Base-by-base conservation (phyloP, 2,797 vertebrate genomes). In the Poeciliopsis infans region DNA sequence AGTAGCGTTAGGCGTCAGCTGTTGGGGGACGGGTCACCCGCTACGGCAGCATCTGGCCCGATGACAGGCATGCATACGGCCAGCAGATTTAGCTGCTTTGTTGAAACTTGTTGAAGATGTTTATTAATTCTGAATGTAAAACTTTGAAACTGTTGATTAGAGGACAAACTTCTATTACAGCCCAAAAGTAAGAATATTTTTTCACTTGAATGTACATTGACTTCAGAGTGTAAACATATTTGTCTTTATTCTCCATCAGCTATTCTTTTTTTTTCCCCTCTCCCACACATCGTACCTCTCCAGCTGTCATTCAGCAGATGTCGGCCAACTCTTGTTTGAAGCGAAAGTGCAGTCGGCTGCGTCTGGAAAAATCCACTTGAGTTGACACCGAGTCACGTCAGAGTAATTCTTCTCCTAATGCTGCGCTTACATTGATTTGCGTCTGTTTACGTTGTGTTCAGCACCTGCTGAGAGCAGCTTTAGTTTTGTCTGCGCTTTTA, bases 41-140 rank as follows among this genome's bases (percentile, higher is more conserved):
- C 91, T 72, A 79, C 0, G 82, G 76, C 12, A 72, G 87, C 92
- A 89, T 90, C 89, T 94, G 93, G 82, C 61, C 66, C 2, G 46
- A 76, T 55, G 72, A 83, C 51, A 25, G 15, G 53, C 72, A 36
- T 45, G 71, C 69, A 13, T 72, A 41, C 39, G 45, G n/a, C 41
- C 76, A 72, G 10, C 2, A 36, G 4, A 73, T 36, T 33, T 8
- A 36, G 18, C 47, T 23, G 15, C 71, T 72, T 23, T 47, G 51
- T 7, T 31, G 46, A 47, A 79, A 81, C 66, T 77, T 84, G 36
- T 69, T 69, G 39, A 68, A 41, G 20, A 25, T 41, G 20, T 69
- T 53, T 53, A 53, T 53, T 25, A 3, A 53, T 25, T 53, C 23
- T 25, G 51, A 25, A 25, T 53, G 23, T 53, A 25, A 53, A 53